These are phyloP conservation scores for Gadopsis bispinosus DNA, from an alignment of 2,797 vertebrate genomes.

Conservation along the genomic window DNA sequence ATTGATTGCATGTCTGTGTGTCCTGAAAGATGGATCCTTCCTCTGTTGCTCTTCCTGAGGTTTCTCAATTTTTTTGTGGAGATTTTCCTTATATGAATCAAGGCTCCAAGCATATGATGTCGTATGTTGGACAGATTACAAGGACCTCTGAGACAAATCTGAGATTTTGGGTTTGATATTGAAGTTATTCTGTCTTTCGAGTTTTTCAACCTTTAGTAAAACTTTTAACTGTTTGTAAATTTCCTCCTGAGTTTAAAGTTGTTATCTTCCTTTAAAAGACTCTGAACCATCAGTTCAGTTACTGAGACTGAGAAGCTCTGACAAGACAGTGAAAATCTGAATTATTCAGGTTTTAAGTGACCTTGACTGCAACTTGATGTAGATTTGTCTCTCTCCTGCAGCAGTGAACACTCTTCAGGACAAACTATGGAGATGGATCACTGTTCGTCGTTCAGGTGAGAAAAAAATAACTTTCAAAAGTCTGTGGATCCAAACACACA, in stretches of 20 bases:
- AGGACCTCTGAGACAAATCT: background rate
- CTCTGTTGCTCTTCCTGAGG: too few relatives aligned
- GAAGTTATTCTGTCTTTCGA: too few relatives aligned
- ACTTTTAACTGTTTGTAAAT: too few relatives aligned
- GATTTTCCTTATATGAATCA: background rate
- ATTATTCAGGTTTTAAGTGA: background rate
- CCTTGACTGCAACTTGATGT: background rate
- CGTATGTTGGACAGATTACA: background rate
- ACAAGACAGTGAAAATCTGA: background rate
- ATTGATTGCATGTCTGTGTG: too few relatives aligned
- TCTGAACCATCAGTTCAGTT: background rate
- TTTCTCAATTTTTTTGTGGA: too few relatives aligned
- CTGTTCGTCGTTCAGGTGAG: background rate
- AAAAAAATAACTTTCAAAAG: background rate
- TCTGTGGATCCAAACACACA: background rate
- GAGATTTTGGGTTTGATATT: background rate
- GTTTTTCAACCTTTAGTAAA: too few relatives aligned
- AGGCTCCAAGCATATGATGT: background rate
- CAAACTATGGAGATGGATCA: constrained; percentile 18
- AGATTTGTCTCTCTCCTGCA: constrained; percentile 12
- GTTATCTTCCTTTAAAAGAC: background rate
- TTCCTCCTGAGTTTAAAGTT: background rate
- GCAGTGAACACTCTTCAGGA: background rate
- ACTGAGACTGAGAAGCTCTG: background rate
- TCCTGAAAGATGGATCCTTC: too few relatives aligned